Conservation (phyloP, 2,888 invertebrate genomes). For the Lottia gigantea region DNA sequence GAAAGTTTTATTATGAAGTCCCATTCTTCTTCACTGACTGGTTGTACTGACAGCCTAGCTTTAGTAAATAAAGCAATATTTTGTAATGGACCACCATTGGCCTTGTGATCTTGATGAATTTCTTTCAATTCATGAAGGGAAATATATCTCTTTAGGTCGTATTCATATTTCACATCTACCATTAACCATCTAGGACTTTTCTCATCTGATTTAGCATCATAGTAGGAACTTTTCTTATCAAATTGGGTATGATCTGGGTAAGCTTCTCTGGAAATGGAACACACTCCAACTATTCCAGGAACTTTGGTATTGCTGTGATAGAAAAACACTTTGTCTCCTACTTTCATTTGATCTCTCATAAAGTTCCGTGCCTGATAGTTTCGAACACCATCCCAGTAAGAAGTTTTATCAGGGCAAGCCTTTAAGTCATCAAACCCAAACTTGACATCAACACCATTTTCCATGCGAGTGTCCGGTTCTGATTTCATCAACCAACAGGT, state of each 20-base stretch:
- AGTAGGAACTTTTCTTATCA: slow-evolving; percentile 64
- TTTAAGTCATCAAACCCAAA: slow-evolving; percentile 67
- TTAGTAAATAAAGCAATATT: slow-evolving; percentile 62
- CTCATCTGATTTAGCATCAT: slow-evolving; percentile 55
- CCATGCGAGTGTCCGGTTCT: slow-evolving; percentile 60
- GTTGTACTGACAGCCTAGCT: slow-evolving; percentile 66
- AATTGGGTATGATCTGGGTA: slow-evolving; percentile 68
- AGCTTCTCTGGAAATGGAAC: slow-evolving; percentile 62
- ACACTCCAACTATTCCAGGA: slow-evolving; percentile 66
- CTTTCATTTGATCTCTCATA: slow-evolving; percentile 63
- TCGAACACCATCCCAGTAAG: slow-evolving; percentile 69
- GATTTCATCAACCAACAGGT: slow-evolving; percentile 62
- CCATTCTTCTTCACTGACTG: slow-evolving; percentile 45
- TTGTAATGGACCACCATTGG: slow-evolving; percentile 57
- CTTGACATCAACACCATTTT: slow-evolving; percentile 64
- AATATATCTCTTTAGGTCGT: slow-evolving; percentile 61
- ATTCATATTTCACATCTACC: slow-evolving; percentile 65
- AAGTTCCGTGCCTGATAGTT: slow-evolving; percentile 68
- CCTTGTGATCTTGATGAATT: slow-evolving; percentile 59
- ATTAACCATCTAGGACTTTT: slow-evolving; percentile 64
- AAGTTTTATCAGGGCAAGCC: slow-evolving; percentile 58
- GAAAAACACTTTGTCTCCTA: slow-evolving; percentile 64
- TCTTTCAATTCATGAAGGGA: slow-evolving; percentile 60
- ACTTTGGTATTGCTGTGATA: slow-evolving; percentile 67
- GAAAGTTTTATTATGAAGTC: neutral